Conservation (phyloP, 2,797 vertebrate genomes). For the Neosilurus hyrtlii region DNA sequence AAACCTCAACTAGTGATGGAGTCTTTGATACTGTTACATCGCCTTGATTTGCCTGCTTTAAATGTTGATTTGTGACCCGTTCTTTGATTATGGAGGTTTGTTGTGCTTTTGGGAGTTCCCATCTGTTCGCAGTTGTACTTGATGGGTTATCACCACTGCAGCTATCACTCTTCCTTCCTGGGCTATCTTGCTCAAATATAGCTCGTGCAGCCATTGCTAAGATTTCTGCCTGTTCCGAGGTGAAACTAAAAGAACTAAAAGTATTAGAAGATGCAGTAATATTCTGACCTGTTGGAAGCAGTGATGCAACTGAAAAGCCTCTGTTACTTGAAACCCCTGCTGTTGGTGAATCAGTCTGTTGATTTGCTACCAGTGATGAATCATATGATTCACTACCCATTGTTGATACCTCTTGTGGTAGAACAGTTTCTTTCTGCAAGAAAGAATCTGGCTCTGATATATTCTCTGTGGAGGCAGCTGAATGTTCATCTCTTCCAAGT, state of each 20-base stretch:
- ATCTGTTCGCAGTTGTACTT: constrained; percentile 64
- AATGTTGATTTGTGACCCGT: constrained; percentile 65
- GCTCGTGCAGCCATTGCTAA: constrained; percentile 86
- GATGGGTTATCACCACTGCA: constrained; percentile 65
- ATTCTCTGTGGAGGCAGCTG: constrained; percentile 66
- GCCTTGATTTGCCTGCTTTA: constrained; percentile 71
- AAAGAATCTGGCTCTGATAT: constrained; percentile 61
- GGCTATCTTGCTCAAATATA: constrained; percentile 90
- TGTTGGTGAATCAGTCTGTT: constrained; percentile 89
- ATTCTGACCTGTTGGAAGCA: constrained; percentile 86
- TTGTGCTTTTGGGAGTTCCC: constrained; percentile 72
- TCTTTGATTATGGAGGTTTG: constrained; percentile 67
- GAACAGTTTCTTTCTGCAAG: constrained; percentile 69
- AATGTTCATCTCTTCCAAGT: constrained; percentile 47
- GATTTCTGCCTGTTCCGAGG: constrained; percentile 90
- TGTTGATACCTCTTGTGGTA: constrained; percentile 78
- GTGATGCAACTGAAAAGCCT: constrained; percentile 94
- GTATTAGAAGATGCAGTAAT: constrained; percentile 73
- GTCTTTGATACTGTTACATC: constrained; percentile 72
- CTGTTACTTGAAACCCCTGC: constrained; percentile 82
- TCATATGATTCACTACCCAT: constrained; percentile 80
- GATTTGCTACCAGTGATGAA: constrained; percentile 70
- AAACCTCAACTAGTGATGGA: constrained; percentile 72
- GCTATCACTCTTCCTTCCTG: constrained; percentile 66
- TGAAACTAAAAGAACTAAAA: constrained; percentile 84